These are phyloP conservation scores for Rotaria macrura DNA, from an alignment of 2,888 invertebrate species.

Conservation along the genomic window DNA sequence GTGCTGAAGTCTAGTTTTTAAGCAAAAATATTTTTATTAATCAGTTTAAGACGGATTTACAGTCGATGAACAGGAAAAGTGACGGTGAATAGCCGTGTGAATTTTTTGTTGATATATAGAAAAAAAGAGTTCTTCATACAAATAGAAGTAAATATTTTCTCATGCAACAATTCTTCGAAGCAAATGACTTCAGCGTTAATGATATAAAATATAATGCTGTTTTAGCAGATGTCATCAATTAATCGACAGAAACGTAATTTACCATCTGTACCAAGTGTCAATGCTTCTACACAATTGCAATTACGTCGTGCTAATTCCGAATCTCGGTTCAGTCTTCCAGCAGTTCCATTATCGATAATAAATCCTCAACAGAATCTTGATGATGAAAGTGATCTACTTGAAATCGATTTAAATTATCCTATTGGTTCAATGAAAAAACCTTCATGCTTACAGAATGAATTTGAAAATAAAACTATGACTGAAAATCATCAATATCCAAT, in stretches of 20 bases:
- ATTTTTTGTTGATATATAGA: no score
- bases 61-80: no score
- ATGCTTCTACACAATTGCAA: not conserved
- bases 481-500: not conserved
- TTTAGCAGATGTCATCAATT: not conserved
- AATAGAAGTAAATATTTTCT: no score
- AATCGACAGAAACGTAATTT: conserved; percentile 17
- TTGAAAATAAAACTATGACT: not conserved
- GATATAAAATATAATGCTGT: not conserved
- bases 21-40: no score
- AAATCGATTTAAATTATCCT: not conserved
- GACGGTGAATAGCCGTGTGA: no score
- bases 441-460: not conserved
- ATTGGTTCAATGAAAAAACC: not conserved
- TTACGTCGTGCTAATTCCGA: conserved; percentile 2
- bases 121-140: no score
- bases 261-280: not conserved
- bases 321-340: conserved; percentile 10
- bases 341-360: not conserved
- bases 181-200: no score
- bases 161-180: no score
- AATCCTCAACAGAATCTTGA: not conserved
- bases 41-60: no score
- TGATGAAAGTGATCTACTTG: not conserved
- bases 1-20: no score